Percentiles rank a stretch among this genome's conserved stretches.
Conservation (phyloP, 2,113 vertebrate genomes). For the western clawed frog (Xenopus tropicalis) region DNA sequence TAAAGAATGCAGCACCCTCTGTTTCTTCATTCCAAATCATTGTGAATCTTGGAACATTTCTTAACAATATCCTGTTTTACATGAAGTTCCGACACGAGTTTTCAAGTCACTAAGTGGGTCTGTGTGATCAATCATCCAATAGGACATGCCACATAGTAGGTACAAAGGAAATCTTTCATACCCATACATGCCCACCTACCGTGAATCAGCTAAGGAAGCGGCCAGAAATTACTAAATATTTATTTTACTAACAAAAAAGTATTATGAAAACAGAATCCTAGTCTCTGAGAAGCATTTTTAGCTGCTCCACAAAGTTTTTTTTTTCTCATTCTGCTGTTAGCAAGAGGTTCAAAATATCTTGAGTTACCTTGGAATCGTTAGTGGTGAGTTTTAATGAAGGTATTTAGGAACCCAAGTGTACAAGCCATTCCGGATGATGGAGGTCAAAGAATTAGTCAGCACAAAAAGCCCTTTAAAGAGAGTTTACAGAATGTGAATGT, state of each 20-base stretch:
- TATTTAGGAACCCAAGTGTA: not conserved
- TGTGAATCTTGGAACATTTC: slow-evolving; percentile 29
- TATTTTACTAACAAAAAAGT: slow-evolving; percentile 33
- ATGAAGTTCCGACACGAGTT: slow-evolving; percentile 20
- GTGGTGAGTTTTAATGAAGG: not conserved
- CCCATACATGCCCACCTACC: slow-evolving; percentile 49
- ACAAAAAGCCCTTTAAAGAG: slow-evolving; percentile 43
- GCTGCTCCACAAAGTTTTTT: not conserved
- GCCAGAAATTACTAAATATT: slow-evolving; percentile 43
- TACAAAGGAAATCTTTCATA: slow-evolving; percentile 52
- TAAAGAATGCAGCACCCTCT: slow-evolving; percentile 59
- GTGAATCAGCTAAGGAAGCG: slow-evolving; percentile 47
- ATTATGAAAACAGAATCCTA: slow-evolving; percentile 8
- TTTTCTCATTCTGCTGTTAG: not conserved
- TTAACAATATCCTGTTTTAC: slow-evolving; percentile 34
- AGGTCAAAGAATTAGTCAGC: slow-evolving; percentile 28
- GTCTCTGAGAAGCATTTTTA: slow-evolving; percentile 1
- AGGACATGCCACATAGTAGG: slow-evolving; percentile 19
- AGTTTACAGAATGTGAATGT: slow-evolving; percentile 32
- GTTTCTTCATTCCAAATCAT: slow-evolving; percentile 35
- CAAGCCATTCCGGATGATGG: not conserved
- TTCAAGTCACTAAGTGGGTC: slow-evolving; percentile 29
- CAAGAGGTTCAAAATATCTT: slow-evolving; percentile 29
- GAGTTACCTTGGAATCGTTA: not conserved
- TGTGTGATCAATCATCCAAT: slow-evolving; percentile 36